Evolutionary conservation across 2,888 invertebrate species (phyloP), one percentile per base, ranked within the genome.

Genomic region (Portevinia maculata): DNA sequence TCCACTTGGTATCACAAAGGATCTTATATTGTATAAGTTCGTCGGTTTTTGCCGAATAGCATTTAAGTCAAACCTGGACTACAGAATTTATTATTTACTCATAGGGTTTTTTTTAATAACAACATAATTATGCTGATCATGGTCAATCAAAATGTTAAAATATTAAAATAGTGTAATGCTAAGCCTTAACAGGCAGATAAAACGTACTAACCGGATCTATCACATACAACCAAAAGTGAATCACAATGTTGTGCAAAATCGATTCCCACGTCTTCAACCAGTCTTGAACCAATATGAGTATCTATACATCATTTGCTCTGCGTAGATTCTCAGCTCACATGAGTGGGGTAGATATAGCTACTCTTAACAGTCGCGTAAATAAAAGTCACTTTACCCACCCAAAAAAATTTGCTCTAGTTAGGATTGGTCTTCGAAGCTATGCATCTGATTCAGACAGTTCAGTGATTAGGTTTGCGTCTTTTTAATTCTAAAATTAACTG

Each of bases 121-220:
- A 37, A 11, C 37, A n/a, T n/a, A n/a, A n/a, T n/a, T n/a, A n/a
- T n/a, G n/a, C n/a, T n/a, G n/a, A n/a, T n/a, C n/a, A n/a, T n/a
- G n/a, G n/a, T n/a, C n/a, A n/a, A n/a, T n/a, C n/a, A n/a, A n/a
- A n/a, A n/a, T n/a, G 1, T 13, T 37, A n/a, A 11, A 37, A 13
- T 13, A 37, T 41, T 41, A 9, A 8, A 41, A 41, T 9, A 41
- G 13, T 30, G 37, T 41, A 4, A 34, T 3, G 11, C 37, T n/a
- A 19, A 17, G n/a, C 7, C 39, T 24, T 28, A 64, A 21, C 32
- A 34, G 24, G 59, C 34, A 17, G 44, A 60, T 60, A 71, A 57
- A 71, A 64, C 55, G 41, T 19, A 30, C 60, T 8, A 79, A 74
- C 79, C 79, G 79, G 79, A 79, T 79, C 79, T 74, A 30, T 37